Conservation (phyloP, 1,140 invertebrate species). For the Acromyrmex heyeri region DNA sequence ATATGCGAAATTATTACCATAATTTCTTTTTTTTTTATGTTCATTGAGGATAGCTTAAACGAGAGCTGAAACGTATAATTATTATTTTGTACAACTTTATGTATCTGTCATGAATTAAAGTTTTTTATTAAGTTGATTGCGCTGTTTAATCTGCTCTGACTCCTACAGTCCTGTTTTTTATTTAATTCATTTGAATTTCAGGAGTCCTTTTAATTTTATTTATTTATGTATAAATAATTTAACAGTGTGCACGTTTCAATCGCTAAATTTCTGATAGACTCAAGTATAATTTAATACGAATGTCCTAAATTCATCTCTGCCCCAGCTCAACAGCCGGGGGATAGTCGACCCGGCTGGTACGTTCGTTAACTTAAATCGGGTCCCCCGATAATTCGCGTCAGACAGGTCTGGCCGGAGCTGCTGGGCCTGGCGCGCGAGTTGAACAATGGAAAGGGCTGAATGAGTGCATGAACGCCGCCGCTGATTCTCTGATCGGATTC, state of each 20-base stretch:
- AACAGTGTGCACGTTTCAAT: neutral
- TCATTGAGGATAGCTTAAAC: too few species aligned
- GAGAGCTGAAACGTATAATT: too few species aligned
- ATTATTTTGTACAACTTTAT: too few species aligned
- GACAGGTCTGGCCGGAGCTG: conserved; percentile 37
- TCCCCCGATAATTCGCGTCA: conserved; percentile 51
- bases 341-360: neutral
- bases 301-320: conserved; percentile 11
- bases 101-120: too few species aligned
- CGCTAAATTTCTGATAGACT: neutral
- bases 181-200: too few species aligned
- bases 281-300: neutral
- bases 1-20: too few species aligned
- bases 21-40: too few species aligned
- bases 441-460: conserved; percentile 53
- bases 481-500: conserved; percentile 71
- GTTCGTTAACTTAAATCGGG: conserved; percentile 56
- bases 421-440: neutral
- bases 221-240: too few species aligned
- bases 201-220: too few species aligned
- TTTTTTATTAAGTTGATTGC: too few species aligned
- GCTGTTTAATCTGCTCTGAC: too few species aligned
- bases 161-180: too few species aligned
- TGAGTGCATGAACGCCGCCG: conserved; percentile 67
- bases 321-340: neutral